A percentile compares a stretch with the other conserved stretches of the same genome.
These are phyloP conservation scores for Phyllotreta striolata DNA, from an alignment of 2,888 invertebrate genomes.

Conservation along the genomic window DNA sequence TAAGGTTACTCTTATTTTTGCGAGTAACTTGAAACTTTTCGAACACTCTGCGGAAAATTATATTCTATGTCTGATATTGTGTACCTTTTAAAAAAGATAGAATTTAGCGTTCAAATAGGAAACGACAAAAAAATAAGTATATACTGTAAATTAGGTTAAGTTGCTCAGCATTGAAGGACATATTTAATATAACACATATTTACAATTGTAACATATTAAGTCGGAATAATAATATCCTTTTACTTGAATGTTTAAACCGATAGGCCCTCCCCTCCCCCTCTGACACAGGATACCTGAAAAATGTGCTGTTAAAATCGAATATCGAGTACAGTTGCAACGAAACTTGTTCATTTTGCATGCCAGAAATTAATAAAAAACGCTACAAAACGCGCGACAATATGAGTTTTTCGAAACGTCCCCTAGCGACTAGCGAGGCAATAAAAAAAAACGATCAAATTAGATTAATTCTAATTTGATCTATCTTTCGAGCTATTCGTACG, in stretches of 20 bases:
- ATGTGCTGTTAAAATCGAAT: slow-evolving; percentile 3
- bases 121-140: slow-evolving; percentile 49
- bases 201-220: slow-evolving; percentile 19
- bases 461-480: no score
- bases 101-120: slow-evolving; percentile 57
- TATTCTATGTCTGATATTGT: slow-evolving; percentile 61
- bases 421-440: no score
- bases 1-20: slow-evolving; percentile 30
- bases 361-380: no score
- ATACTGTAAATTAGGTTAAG: slow-evolving; percentile 52
- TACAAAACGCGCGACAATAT: slow-evolving; percentile 6
- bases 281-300: slow-evolving; percentile 8
- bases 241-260: slow-evolving; percentile 19
- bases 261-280: not conserved
- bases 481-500: no score
- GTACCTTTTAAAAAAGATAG: slow-evolving; percentile 57
- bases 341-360: not conserved
- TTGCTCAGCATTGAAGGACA: slow-evolving; percentile 55
- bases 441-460: no score
- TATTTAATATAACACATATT: slow-evolving; percentile 39
- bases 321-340: slow-evolving; percentile 9
- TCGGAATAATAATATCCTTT: slow-evolving; percentile 13
- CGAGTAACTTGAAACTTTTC: slow-evolving; percentile 34
- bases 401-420: slow-evolving; percentile 12
- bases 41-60: slow-evolving; percentile 35